Evolutionary conservation across 2,797 vertebrate genomes (phyloP).

Genomic region (Anas capensis): DNA sequence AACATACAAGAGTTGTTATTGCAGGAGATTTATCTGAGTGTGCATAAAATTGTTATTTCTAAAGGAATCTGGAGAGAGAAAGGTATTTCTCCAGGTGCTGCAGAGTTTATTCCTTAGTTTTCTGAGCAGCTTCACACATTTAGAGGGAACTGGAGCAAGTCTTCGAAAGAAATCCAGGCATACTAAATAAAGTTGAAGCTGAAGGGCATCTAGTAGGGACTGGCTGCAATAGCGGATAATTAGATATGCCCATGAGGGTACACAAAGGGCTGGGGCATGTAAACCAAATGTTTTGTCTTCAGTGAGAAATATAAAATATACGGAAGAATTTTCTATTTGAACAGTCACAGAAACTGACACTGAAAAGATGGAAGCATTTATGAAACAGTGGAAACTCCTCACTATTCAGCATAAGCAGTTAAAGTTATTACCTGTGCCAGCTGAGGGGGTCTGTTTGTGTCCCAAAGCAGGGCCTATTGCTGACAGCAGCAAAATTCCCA

Average conservation of each 20-base stretch:
- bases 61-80: neutral
- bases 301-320: neutral
- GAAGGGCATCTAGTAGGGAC: neutral
- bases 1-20: neutral
- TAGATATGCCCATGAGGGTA: neutral
- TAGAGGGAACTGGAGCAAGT: neutral
- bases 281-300: neutral
- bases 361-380: neutral
- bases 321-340: neutral
- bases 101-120: neutral
- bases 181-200: neutral
- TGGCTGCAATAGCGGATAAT: neutral
- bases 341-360: neutral
- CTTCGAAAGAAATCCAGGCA: neutral
- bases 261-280: fast-evolving
- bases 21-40: neutral
- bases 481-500: neutral
- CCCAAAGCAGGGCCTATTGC: neutral
- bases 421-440: neutral
- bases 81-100: neutral
- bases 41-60: neutral
- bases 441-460: neutral
- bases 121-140: neutral
- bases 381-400: neutral
- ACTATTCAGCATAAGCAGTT: neutral